Percentiles rank a stretch among this genome's conserved stretches.
Evolutionary conservation across 2,888 invertebrate species (phyloP).

Genomic region (Papilio elwesi): DNA sequence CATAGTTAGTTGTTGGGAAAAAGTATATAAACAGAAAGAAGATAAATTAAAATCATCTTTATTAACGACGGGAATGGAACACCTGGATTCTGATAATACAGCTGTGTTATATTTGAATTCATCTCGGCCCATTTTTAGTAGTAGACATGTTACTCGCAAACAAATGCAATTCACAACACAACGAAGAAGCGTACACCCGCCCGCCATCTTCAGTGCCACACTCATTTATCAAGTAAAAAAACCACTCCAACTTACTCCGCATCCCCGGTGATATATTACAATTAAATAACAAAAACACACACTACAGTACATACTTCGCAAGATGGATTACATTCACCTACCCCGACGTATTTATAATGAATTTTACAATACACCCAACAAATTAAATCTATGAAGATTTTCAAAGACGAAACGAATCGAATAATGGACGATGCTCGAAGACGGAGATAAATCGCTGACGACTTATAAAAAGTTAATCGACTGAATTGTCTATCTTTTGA

Average conservation of each 20-base stretch:
- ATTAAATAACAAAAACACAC: conserved; percentile 35
- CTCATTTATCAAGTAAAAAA: conserved; percentile 40
- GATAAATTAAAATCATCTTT: too few species aligned
- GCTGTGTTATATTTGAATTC: neutral
- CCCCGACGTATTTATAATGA: conserved; percentile 24
- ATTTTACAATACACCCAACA: conserved; percentile 20
- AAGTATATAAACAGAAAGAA: too few species aligned
- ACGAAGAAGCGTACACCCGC: conserved; percentile 15
- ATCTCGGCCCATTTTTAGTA: neutral
- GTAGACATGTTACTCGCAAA: conserved; percentile 8
- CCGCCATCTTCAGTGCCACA: conserved; percentile 26
- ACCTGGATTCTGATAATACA: too few species aligned
- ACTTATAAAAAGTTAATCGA: conserved; percentile 19
- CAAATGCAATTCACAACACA: conserved; percentile 34
- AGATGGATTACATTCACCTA: conserved; percentile 33
- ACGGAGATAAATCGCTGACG: conserved; percentile 19
- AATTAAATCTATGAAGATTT: conserved; percentile 20
- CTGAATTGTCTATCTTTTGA: neutral
- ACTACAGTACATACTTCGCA: conserved; percentile 22
- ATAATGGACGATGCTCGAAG: conserved; percentile 36
- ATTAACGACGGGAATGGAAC: too few species aligned
- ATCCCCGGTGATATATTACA: conserved; percentile 39
- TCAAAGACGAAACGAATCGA: conserved; percentile 17
- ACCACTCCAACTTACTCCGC: conserved; percentile 17
- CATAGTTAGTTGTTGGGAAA: too few species aligned